These are phyloP conservation scores for Drosophila lowei DNA, from an alignment of 1,140 invertebrate genomes.

Conservation along the genomic window DNA sequence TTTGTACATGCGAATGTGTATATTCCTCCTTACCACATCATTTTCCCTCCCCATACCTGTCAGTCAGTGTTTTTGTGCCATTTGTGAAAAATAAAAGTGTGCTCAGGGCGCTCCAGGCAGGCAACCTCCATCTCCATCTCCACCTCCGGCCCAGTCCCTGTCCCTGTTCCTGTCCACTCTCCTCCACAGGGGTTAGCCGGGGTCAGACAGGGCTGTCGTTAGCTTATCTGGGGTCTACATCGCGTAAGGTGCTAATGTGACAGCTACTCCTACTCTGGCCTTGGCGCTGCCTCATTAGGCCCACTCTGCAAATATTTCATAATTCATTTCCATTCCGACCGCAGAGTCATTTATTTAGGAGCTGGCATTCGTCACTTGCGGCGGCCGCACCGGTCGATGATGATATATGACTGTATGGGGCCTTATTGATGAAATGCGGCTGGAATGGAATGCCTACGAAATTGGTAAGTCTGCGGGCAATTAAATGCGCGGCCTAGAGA, in stretches of 20 bases:
- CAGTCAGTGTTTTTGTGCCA: conserved; percentile 57
- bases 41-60: conserved; percentile 50
- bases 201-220: conserved; percentile 53
- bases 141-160: too few relatives aligned
- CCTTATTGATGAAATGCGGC: conserved; percentile 30
- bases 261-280: conserved; percentile 65
- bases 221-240: conserved; percentile 75
- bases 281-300: conserved; percentile 53
- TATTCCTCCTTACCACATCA: conserved; percentile 69
- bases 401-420: conserved; percentile 40
- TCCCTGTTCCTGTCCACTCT: background rate
- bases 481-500: conserved; percentile 38
- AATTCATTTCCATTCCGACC: conserved; percentile 62
- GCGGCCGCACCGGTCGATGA: conserved; percentile 19
- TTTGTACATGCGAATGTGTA: conserved; percentile 21
- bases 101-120: conserved; percentile 44
- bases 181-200: conserved; percentile 16
- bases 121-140: conserved; percentile 2
- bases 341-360: conserved; percentile 57
- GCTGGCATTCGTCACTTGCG: conserved; percentile 51
- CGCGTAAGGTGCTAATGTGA: conserved; percentile 76
- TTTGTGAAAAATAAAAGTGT: conserved; percentile 79
- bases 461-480: conserved; percentile 31
- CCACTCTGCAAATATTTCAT: conserved; percentile 67
- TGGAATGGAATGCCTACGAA: conserved; percentile 12